phyloP scores from a whole-genome alignment of 2,113 vertebrate genomes.

The Myotis lucifugus region DNA sequence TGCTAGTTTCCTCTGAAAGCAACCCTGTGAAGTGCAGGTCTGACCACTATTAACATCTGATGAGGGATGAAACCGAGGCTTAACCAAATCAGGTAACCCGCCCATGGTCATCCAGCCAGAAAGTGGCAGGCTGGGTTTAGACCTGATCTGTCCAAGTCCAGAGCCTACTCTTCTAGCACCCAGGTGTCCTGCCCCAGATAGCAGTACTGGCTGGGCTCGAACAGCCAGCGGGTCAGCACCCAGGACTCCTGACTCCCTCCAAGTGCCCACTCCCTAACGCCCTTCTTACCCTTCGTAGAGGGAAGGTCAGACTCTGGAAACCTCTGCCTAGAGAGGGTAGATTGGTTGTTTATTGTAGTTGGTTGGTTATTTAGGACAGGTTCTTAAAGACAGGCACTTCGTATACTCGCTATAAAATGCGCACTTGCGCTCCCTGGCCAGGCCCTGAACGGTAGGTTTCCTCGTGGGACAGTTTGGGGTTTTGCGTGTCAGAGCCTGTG shows the following conservation, averaged over 20 bases:
- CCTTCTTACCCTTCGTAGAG: not conserved
- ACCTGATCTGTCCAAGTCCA: not conserved
- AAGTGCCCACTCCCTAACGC: not conserved
- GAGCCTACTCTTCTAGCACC: not conserved
- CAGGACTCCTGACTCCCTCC: not conserved
- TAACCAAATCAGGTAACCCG: not conserved
- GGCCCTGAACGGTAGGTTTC: not conserved
- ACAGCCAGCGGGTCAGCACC: not conserved
- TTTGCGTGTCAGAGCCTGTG: accelerated
- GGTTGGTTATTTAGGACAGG: not conserved
- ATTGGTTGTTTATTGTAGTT: not conserved
- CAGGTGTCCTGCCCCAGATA: not conserved
- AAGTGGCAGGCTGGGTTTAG: not conserved
- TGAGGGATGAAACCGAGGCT: not conserved
- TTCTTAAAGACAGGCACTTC: not conserved
- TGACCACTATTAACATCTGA: not conserved
- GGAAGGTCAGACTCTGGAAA: not conserved
- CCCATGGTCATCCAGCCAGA: too few relatives aligned
- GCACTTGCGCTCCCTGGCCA: accelerated
- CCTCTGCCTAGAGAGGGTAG: not conserved
- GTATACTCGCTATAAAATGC: not conserved
- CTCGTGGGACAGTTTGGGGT: accelerated
- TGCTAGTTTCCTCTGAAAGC: not conserved
- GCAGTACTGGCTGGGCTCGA: not conserved
- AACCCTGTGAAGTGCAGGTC: not conserved